Conservation (phyloP, 2,797 vertebrate species). For the Schizopygopsis malacanthus region DNA sequence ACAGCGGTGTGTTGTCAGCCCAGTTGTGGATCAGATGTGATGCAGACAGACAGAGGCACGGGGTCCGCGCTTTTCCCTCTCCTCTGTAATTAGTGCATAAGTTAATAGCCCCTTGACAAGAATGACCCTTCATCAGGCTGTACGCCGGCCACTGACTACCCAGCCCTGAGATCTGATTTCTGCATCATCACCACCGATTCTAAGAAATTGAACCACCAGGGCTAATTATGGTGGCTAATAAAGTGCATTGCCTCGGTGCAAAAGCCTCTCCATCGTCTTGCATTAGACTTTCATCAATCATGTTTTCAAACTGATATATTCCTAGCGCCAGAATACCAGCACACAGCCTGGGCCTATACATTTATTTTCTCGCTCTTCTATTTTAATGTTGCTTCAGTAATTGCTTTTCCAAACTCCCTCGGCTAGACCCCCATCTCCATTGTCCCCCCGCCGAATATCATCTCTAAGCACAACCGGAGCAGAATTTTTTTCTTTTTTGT, state of each 20-base stretch:
- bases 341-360: constrained; percentile 74
- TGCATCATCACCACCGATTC: constrained; percentile 91
- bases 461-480: constrained; percentile 77
- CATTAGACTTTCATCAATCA: constrained; percentile 97
- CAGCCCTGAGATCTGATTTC: constrained; percentile 84
- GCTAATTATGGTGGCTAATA: constrained; percentile 98
- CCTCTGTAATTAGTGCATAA: constrained; percentile 94
- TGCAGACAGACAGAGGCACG: constrained; percentile 82
- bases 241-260: constrained; percentile 92
- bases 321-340: constrained; percentile 79
- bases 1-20: constrained; percentile 74
- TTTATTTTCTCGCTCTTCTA: constrained; percentile 68
- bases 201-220: constrained; percentile 91
- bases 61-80: constrained; percentile 69
- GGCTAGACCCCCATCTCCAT: constrained; percentile 24
- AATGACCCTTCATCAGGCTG: constrained; percentile 42
- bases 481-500: constrained; percentile 66
- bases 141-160: constrained; percentile 40
- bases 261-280: constrained; percentile 90
- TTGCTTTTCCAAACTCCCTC: constrained; percentile 77
- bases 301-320: constrained; percentile 85
- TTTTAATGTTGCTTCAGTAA: constrained; percentile 87
- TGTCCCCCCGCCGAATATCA: constrained; percentile 4
- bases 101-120: constrained; percentile 88
- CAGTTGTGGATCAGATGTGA: constrained; percentile 81